These are phyloP conservation scores for Punctoribates punctum DNA, from an alignment of 2,888 invertebrate species.

Conservation along the genomic window DNA sequence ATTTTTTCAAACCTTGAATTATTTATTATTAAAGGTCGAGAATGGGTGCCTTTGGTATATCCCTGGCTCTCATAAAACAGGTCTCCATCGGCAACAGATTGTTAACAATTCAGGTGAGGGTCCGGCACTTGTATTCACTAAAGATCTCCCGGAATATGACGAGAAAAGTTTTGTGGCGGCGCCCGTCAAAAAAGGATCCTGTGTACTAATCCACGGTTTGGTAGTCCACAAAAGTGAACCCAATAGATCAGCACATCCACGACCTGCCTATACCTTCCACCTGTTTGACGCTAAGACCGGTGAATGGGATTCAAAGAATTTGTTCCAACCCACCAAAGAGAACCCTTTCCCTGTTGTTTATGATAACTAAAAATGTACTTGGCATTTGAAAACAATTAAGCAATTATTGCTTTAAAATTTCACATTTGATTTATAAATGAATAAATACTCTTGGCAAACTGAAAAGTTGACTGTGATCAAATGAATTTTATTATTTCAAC, in stretches of 20 bases:
- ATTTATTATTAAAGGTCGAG: slow-evolving; percentile 56
- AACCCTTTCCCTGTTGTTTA: slow-evolving; percentile 43
- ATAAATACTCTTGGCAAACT: too few relatives aligned
- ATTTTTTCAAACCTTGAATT: background rate
- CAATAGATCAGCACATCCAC: slow-evolving; percentile 75
- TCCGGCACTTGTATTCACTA: slow-evolving; percentile 62
- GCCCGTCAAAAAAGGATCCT: slow-evolving; percentile 78
- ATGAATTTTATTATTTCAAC: too few relatives aligned
- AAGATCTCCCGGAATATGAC: slow-evolving; percentile 56
- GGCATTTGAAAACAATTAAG: too few relatives aligned
- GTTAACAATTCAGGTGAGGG: slow-evolving; percentile 64
- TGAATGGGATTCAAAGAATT: slow-evolving; percentile 74
- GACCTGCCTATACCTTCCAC: slow-evolving; percentile 95
- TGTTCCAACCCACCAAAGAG: slow-evolving; percentile 53
- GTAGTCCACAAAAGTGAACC: slow-evolving; percentile 87
- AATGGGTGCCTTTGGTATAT: slow-evolving; percentile 94
- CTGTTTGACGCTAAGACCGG: slow-evolving; percentile 73
- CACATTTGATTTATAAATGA: too few relatives aligned
- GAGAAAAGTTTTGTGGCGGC: slow-evolving; percentile 71
- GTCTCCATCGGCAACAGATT: slow-evolving; percentile 58
- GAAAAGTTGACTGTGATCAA: too few relatives aligned
- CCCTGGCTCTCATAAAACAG: slow-evolving; percentile 83
- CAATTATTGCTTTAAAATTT: too few relatives aligned
- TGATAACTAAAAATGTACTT: background rate
- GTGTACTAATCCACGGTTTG: slow-evolving; percentile 83